Base-by-base conservation (phyloP, 2,113 vertebrate species). In the Salminus brasiliensis region DNA sequence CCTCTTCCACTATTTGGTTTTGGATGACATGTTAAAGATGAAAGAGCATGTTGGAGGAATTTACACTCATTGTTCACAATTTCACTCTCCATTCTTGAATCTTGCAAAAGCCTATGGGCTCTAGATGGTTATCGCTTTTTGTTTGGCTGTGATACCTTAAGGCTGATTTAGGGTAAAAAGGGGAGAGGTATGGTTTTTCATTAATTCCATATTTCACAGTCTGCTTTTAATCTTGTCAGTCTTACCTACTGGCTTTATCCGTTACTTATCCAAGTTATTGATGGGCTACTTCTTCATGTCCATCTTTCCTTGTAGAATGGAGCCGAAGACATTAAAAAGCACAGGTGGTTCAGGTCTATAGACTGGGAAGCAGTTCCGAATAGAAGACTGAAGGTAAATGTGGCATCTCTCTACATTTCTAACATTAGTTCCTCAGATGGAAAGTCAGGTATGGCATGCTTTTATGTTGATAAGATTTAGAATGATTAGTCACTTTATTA, bases 321-420 rank as follows among this genome's bases (percentile, higher is more conserved):
- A 68, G 96, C 94, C 0, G 96, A 97, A 1, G 98, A 99, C 18
- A 93, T 99, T 57, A 99, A 97, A 76, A 93, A 93, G 13, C 97
- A 99, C 68, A 89, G 96, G 1, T 99, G 97, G 97, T 99, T 99
- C 88, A 96, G 96, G 30, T 86, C 91, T 0, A 79, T 97, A 72
- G 97, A 99, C 77, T 99, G 98, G 97, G 96, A 97, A 0, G 82
- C 88, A 0, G 96, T 98, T 72, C 96, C 95, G 0, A 92, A 94
- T 77, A 93, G 93, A 77, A 97, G 94, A 73, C 87, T 98, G 9
- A 98, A 96, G 95, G 97, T 97, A 70, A 87, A 82, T 57, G 0
- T 83, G 18, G 5, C 41, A 5, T 16, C 45, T 21, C 41, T 11
- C 6, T 43, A 8, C 4, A 43, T 11, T 11, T 11, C 2, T 12